Evolutionary conservation across 2,888 invertebrate species (phyloP), one percentile per base, ranked within the genome.

Genomic region (Rhagophthalmus giganteus): DNA sequence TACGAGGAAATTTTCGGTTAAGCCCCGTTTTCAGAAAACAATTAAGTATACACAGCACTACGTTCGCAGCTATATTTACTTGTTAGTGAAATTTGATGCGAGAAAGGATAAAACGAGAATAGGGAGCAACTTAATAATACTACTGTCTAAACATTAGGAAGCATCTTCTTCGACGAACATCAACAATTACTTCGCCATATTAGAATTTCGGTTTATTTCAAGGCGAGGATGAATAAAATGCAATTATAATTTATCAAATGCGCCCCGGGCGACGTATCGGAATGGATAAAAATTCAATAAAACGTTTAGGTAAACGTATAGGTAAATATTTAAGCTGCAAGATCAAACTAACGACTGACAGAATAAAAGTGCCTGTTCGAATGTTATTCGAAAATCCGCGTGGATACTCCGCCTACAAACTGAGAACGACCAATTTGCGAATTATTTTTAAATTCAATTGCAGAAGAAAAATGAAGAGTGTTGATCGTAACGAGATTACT

Each of bases 51-150:
- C 16, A 33, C 9, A 13, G 20, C 44, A 20, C 4, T 5, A 20
- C 20, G n/a, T 27, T 25, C 14, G 13, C 14, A 27, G n/a, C 25
- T 27, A 14, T 45, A 47, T 38, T 46, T 46, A 14, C 14, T 46
- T 24, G 32, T 12, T 30, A n/a, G n/a, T n/a, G n/a, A 26, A 39
- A 33, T 38, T 25, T 30, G 33, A 8, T 39, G 28, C 33, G 20
- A 11, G 32, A 39, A 15, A 31, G 35, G 31, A 32, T 39, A 33
- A 46, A 39, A 38, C 38, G 39, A 39, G 33, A 32, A 46, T 45
- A 33, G 15, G 20, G 38, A 31, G 15, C 30, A 37, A 37, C 13
- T 30, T 46, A 37, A 46, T 46, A 37, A 46, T 12, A 15, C 37
- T 37, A 8, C 37, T 38, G 25, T 46, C 20, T 31, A 38, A 37